Evolutionary conservation across 2,888 invertebrate species (phyloP), one percentile per base, ranked within the genome.

Genomic region (Chymomyza fuscimana): DNA sequence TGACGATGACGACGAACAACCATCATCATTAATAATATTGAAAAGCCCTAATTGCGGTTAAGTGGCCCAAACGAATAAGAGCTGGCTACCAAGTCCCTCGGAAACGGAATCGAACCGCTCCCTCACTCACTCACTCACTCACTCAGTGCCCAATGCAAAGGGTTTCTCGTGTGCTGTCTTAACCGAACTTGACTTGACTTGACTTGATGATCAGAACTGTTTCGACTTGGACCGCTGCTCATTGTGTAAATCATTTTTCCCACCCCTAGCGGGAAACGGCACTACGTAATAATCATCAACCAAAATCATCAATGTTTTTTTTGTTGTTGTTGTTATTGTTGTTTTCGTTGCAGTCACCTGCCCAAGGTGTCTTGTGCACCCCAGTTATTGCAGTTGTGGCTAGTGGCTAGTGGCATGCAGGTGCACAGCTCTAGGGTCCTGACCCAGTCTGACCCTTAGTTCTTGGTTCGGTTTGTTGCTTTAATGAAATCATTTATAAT

Each of bases 1-100:
- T 58, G 62, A 7, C 9, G 32, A 32, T 1, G 32, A 32, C 32
- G 32, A 32, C 7, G 32, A 4, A 72, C 83, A 80, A 86, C 87
- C 87, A 84, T 87, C 85, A 86, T 86, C 86, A 86, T 86, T 86
- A 87, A 86, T 86, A 86, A 86, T 86, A 86, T 86, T 86, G 85
- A 86, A 84, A 86, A 87, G 85, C 83, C 85, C 85, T 86, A 86
- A 86, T 86, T 86, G 87, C 86, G 83, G 75, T 83, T 86, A 86
- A 86, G 85, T 86, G 85, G 82, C 85, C 83, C 81, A 83, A 84
- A 85, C 81, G 73, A 80, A 73, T 29, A 50, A 63, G 36, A 25
- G 51, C 51, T 54, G 54, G 54, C 54, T 46, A 46, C 40, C 40
- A 32, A 32, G 29, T 59, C 59, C 29, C 29, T 59, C 22, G 59